phyloP scores from a whole-genome alignment of 2,797 vertebrate species.

The Lutjanus argentimaculatus region DNA sequence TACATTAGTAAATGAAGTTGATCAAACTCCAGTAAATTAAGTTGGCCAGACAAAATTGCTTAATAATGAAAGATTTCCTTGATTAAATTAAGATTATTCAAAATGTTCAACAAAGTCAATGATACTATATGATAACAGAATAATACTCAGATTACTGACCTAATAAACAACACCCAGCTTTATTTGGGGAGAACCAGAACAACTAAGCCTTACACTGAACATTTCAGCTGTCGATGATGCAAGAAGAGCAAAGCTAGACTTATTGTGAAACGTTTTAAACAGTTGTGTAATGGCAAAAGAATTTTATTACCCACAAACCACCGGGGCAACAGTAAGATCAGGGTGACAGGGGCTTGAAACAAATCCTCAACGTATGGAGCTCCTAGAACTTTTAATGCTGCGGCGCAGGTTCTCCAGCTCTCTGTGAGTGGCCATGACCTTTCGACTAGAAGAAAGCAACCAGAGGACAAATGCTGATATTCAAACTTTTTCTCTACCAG shows the following conservation, averaged over 20 bases:
- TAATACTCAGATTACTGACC: background rate
- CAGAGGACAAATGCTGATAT: background rate
- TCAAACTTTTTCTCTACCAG: background rate
- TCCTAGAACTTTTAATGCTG: conserved; percentile 59
- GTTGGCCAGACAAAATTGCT: too few species aligned
- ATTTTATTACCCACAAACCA: conserved; percentile 27
- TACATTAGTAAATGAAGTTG: too few species aligned
- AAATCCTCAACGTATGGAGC: conserved; percentile 22
- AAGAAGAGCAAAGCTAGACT: background rate
- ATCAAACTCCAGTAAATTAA: too few species aligned
- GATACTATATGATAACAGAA: background rate
- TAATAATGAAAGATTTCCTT: too few species aligned
- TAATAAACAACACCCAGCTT: conserved; percentile 16
- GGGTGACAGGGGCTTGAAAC: background rate
- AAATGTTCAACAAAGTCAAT: too few species aligned
- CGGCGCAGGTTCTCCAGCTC: conserved; percentile 84
- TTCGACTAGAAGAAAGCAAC: conserved; percentile 79
- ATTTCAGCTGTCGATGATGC: background rate
- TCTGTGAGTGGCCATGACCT: conserved; percentile 87
- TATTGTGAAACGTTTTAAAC: background rate
- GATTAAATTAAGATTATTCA: too few species aligned
- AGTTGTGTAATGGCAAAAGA: background rate
- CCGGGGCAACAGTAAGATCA: conserved; percentile 15
- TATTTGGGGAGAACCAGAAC: conserved; percentile 42
- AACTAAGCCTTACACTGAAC: conserved; percentile 17